Base-by-base conservation (phyloP, 2,113 vertebrate genomes). In the Pollachius pollachius region DNA sequence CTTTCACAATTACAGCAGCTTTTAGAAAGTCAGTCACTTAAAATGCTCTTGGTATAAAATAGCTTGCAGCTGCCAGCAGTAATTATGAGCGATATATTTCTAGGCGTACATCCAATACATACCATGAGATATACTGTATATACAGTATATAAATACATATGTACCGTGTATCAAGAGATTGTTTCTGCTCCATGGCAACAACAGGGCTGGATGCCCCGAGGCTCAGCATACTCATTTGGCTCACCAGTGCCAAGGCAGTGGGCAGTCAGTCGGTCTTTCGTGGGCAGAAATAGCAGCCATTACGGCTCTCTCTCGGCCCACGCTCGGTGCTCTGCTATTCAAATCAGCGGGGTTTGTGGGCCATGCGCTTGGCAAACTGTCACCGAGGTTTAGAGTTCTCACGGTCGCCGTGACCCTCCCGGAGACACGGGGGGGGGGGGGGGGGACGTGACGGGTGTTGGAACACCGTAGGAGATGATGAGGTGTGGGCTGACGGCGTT, bases 131-230 rank as follows among this genome's bases (percentile, higher is more conserved):
- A 13, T 48, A 12, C 23, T 2, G 23, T 48, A 12, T 48, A 9
- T 48, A 12, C 23, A 23, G 23, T 48, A 12, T 48, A 9, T 13
- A 48, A 48, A 48, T 48, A 48, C 12, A 48, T 48, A 0, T 48
- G 11, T 48, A 48, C 12, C 11, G 2, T 78, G 64, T 68, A 41
- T 69, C 66, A 62, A 69, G 67, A 81, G 76, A 76, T 79, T 77
- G 81, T 81, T 66, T 76, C 16, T 70, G 85, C 82, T 84, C 84
- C 84, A 86, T 86, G 84, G 84, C 71, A 89, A 86, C 83, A 73
- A 66, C 71, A 72, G 64, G 27, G 65, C 81, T 69, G 66, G 54
- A 65, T 67, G 73, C 79, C 81, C 74, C 13, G 18, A 74, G 85
- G 82, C 82, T 64, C 41, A 48, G 41, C 12, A 13, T 69, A 78